These are phyloP conservation scores for Synanceia verrucosa DNA, from an alignment of 2,797 vertebrate species.

Conservation along the genomic window DNA sequence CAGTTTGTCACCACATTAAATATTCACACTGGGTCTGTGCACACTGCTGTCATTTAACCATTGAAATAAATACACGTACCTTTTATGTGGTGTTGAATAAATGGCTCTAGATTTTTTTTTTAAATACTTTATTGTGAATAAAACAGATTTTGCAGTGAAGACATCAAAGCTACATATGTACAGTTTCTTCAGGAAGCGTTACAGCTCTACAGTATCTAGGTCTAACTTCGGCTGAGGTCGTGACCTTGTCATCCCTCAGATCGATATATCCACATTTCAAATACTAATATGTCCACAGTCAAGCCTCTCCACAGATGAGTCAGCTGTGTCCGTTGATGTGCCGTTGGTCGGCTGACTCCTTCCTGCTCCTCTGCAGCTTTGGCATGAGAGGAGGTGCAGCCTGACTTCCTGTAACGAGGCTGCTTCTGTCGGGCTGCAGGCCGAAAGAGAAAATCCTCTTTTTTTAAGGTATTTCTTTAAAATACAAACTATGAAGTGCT, in stretches of 20 bases:
- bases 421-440: conserved; percentile 75
- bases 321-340: conserved; percentile 60
- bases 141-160: conserved; percentile 1
- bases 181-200: conserved; percentile 11
- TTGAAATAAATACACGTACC: conserved; percentile 74
- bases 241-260: conserved; percentile 11
- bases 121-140: conserved; percentile 40
- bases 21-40: conserved; percentile 55
- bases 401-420: conserved; percentile 48
- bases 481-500: neutral
- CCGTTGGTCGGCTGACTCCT: conserved; percentile 43
- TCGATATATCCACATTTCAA: neutral
- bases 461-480: neutral
- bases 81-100: conserved; percentile 28
- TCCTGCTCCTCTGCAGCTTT: conserved; percentile 77
- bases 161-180: conserved; percentile 27
- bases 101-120: conserved; percentile 20
- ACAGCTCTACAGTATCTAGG: conserved; percentile 11
- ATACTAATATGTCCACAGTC: conserved; percentile 46
- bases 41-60: conserved; percentile 74
- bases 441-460: conserved; percentile 27
- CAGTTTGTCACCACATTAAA: conserved; percentile 29
- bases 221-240: conserved; percentile 12
- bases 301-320: conserved; percentile 15
- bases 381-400: conserved; percentile 74